Conservation (phyloP, 2,888 invertebrate species). For the Phlogophora meticulosa region DNA sequence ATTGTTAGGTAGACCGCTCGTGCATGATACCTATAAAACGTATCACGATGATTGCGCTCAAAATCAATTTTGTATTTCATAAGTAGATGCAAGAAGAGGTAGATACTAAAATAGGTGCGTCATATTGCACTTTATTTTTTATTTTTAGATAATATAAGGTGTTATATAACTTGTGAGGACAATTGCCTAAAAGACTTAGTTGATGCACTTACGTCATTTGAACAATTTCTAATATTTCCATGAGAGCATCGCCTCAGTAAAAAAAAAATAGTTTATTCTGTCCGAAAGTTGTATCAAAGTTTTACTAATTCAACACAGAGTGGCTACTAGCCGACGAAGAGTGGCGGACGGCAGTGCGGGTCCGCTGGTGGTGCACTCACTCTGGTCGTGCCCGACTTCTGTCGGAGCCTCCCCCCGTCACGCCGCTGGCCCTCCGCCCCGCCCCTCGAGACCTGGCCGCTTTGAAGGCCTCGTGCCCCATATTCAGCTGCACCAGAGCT, state of each 20-base stretch:
- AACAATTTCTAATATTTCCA: too few species aligned
- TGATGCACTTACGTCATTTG: too few species aligned
- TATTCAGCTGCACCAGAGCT: constrained; percentile 88
- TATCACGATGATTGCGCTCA: constrained; percentile 11
- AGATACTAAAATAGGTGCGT: neutral
- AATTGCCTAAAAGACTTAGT: neutral
- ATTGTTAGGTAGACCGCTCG: constrained; percentile 13
- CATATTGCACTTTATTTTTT: neutral
- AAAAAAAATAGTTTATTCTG: too few species aligned
- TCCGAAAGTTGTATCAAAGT: neutral
- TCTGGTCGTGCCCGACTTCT: constrained; percentile 69
- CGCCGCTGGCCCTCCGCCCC: constrained; percentile 76
- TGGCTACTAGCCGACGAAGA: constrained; percentile 83
- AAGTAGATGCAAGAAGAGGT: neutral
- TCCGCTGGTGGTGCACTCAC: constrained; percentile 83
- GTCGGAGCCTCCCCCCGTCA: constrained; percentile 71
- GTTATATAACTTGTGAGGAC: neutral
- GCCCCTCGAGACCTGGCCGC: constrained; percentile 83
- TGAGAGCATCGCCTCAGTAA: too few species aligned
- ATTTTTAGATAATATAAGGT: too few species aligned
- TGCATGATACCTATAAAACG: neutral
- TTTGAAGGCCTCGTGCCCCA: constrained; percentile 89
- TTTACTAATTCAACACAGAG: constrained; percentile 69
- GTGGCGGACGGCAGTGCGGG: constrained; percentile 80
- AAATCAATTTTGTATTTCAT: neutral